Conservation (phyloP, 35 echinoderm and acorn worm genomes). For the Chiridota heheva region DNA sequence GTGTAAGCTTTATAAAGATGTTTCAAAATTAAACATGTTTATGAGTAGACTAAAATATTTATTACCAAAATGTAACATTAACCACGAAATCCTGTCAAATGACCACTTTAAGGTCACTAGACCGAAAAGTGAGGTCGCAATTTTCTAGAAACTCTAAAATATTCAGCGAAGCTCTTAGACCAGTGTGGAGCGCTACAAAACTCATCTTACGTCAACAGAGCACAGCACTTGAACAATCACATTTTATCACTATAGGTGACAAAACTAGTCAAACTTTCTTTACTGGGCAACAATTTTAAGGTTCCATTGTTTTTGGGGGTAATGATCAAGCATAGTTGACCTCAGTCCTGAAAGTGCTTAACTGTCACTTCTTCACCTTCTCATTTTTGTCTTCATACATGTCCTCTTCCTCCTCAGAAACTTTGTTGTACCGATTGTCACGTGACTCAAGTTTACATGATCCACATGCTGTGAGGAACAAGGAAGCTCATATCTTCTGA, state of each 20-base stretch:
- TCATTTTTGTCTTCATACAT: neutral
- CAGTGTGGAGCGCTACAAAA: no score
- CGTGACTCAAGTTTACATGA: neutral
- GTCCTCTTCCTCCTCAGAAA: neutral
- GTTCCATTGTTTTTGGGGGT: no score
- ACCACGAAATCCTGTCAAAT: neutral
- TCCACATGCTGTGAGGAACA: conserved; percentile 38
- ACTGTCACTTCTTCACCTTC: conserved; percentile 37
- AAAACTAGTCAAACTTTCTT: no score
- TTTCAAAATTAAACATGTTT: no score
- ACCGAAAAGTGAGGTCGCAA: conserved; percentile 2
- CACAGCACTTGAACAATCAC: conserved; percentile 47
- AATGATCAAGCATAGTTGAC: no score
- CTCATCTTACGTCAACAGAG: neutral
- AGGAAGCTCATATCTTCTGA: conserved; percentile 13
- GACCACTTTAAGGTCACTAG: neutral
- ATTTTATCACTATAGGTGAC: conserved; percentile 20
- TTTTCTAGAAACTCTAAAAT: no score
- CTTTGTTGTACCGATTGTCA: neutral
- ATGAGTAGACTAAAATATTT: no score
- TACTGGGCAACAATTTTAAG: no score
- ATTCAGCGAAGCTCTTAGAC: no score
- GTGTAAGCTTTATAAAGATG: no score
- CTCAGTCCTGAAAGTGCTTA: no score
- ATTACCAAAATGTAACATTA: neutral